Evolutionary conservation across 2,888 invertebrate genomes (phyloP).

Genomic region (Chorisops tibialis): DNA sequence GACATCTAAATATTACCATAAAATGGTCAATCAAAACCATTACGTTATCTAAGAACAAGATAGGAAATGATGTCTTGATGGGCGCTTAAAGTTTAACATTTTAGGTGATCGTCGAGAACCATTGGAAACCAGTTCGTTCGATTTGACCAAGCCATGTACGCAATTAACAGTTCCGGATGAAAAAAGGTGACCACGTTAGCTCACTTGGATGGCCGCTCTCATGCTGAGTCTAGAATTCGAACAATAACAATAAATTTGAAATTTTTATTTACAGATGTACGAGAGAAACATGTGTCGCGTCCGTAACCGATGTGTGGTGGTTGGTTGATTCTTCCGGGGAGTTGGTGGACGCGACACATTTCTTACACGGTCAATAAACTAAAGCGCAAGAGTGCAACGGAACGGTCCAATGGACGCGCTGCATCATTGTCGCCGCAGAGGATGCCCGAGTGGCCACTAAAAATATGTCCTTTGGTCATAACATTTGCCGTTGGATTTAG

Average conservation of each 20-base stretch:
- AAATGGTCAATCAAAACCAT: conserved; percentile 32
- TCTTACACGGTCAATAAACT: conserved; percentile 28
- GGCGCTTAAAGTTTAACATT: conserved; percentile 22
- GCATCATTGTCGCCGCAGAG: conserved; percentile 11
- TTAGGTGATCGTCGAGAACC: conserved; percentile 14
- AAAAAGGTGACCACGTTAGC: conserved; percentile 27
- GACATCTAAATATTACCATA: conserved; percentile 32
- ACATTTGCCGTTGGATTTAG: conserved; percentile 26
- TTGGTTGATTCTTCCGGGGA: conserved; percentile 2
- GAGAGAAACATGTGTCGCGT: conserved; percentile 15
- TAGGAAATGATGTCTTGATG: conserved; percentile 19
- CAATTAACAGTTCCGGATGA: conserved; percentile 28
- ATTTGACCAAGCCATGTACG: conserved; percentile 16
- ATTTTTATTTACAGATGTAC: conserved; percentile 20
- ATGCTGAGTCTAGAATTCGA: conserved; percentile 26
- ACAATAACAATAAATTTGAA: conserved; percentile 32
- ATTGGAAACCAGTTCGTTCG: conserved; percentile 6
- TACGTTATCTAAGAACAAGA: conserved; percentile 31
- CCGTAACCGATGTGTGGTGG: neutral
- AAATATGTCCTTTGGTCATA: conserved; percentile 29
- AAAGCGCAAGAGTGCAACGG: too few relatives aligned
- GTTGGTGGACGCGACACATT: conserved; percentile 24
- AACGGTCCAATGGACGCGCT: conserved; percentile 4
- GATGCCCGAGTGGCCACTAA: conserved; percentile 19
- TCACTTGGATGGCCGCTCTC: conserved; percentile 25